Evolutionary conservation across 2,797 vertebrate genomes (phyloP).

Genomic region (Enteromius mattozi): DNA sequence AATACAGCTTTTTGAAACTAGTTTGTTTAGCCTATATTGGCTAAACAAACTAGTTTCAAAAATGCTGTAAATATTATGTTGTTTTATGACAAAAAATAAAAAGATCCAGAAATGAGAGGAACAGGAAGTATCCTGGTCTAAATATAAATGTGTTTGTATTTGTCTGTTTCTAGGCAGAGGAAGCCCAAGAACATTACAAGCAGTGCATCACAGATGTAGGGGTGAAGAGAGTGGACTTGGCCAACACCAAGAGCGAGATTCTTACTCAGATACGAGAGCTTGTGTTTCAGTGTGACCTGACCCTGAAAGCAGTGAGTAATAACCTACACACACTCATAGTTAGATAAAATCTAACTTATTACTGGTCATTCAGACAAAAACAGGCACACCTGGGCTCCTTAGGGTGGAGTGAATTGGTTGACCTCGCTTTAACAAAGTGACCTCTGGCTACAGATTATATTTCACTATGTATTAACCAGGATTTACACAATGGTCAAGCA

Average conservation of each 20-base stretch:
- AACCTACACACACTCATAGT: conserved; percentile 15
- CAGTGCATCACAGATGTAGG: conserved; percentile 86
- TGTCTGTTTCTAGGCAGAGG: conserved; percentile 83
- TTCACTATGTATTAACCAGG: conserved; percentile 13
- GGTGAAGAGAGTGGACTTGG: conserved; percentile 86
- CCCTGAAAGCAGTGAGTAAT: conserved; percentile 91
- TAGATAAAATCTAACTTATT: conserved; percentile 1
- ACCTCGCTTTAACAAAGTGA: conserved; percentile 5
- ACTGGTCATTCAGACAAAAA: neutral
- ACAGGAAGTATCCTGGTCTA: conserved; percentile 22
- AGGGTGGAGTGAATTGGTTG: neutral
- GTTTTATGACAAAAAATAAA: neutral
- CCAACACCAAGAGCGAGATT: conserved; percentile 89
- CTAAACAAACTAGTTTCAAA: neutral
- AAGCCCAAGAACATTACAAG: conserved; percentile 90
- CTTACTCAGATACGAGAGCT: conserved; percentile 90
- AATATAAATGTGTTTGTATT: conserved; percentile 32
- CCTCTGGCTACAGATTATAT: conserved; percentile 18
- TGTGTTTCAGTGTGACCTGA: conserved; percentile 97
- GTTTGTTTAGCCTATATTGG: neutral
- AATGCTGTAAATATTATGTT: conserved; percentile 3
- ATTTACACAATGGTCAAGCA: neutral
- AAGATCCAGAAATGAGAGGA: neutral
- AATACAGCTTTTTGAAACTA: no score
- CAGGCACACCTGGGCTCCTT: conserved; percentile 21